Conservation (phyloP, 2,113 vertebrate genomes). For the Baryphthengus martii region DNA sequence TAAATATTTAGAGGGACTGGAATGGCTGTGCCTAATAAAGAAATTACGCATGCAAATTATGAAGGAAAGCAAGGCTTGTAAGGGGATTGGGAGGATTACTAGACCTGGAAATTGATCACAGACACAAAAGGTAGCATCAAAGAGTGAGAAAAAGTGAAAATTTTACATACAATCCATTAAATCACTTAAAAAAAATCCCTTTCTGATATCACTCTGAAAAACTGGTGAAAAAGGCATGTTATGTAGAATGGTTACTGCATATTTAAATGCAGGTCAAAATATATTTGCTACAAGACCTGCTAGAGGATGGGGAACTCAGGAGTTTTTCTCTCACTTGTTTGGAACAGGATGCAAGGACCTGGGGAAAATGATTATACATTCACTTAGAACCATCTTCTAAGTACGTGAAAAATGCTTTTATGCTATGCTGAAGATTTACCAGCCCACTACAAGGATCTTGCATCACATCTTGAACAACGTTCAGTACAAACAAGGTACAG, state of each 20-base stretch:
- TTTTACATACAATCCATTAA: background rate
- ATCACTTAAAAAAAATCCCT: background rate
- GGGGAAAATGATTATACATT: background rate
- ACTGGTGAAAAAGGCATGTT: background rate
- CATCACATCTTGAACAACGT: background rate
- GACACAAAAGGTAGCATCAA: background rate
- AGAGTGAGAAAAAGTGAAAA: background rate
- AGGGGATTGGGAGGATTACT: background rate
- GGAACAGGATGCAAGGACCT: background rate
- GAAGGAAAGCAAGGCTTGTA: background rate
- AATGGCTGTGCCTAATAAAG: background rate
- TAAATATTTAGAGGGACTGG: constrained; percentile 18
- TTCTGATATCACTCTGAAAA: background rate
- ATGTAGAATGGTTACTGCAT: background rate
- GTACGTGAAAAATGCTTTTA: background rate
- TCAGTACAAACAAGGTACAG: background rate
- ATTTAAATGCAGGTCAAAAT: background rate
- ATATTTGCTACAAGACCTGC: background rate
- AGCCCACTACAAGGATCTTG: background rate
- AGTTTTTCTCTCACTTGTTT: background rate
- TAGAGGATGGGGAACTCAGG: background rate
- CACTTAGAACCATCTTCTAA: background rate
- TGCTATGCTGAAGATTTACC: background rate
- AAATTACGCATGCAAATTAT: background rate
- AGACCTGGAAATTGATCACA: background rate